phyloP scores from a whole-genome alignment of 2,113 vertebrate genomes.

The Sinocyclocheilus anophthalmus region DNA sequence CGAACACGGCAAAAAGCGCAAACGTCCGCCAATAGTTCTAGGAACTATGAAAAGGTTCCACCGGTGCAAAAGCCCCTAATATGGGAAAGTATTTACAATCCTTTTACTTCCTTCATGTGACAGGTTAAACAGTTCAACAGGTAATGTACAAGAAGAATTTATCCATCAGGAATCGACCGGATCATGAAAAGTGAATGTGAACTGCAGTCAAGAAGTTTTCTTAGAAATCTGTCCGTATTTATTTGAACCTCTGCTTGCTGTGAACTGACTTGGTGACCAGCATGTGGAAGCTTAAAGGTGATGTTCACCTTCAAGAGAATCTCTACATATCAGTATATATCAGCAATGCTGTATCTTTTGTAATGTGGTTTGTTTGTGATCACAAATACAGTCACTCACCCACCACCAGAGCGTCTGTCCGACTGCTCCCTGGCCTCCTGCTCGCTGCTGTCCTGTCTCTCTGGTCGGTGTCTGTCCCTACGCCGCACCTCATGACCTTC shows the following conservation, averaged over 20 bases:
- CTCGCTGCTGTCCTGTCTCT: slow-evolving; percentile 89
- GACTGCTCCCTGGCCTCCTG: slow-evolving; percentile 80
- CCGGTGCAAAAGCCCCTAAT: too few relatives aligned
- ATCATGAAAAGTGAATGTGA: neutral
- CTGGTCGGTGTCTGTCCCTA: slow-evolving; percentile 79
- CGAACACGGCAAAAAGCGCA: too few relatives aligned
- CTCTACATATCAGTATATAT: neutral
- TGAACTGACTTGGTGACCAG: neutral
- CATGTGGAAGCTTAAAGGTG: neutral
- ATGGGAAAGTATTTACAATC: neutral
- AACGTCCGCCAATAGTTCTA: too few relatives aligned
- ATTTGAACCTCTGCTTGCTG: neutral
- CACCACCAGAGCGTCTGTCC: slow-evolving; percentile 72
- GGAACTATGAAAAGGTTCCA: too few relatives aligned
- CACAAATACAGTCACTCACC: slow-evolving; percentile 37
- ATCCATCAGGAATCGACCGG: neutral
- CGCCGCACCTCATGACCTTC: slow-evolving; percentile 80
- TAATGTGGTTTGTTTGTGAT: neutral
- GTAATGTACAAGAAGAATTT: neutral
- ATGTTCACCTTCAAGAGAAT: neutral
- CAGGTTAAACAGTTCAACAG: neutral
- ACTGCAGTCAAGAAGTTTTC: neutral
- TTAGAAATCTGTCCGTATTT: neutral
- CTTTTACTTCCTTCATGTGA: neutral
- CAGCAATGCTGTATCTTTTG: neutral